Evolutionary conservation across 2,888 invertebrate species (phyloP), one percentile per base, ranked within the genome.

Genomic region (Deilephila porcellus): DNA sequence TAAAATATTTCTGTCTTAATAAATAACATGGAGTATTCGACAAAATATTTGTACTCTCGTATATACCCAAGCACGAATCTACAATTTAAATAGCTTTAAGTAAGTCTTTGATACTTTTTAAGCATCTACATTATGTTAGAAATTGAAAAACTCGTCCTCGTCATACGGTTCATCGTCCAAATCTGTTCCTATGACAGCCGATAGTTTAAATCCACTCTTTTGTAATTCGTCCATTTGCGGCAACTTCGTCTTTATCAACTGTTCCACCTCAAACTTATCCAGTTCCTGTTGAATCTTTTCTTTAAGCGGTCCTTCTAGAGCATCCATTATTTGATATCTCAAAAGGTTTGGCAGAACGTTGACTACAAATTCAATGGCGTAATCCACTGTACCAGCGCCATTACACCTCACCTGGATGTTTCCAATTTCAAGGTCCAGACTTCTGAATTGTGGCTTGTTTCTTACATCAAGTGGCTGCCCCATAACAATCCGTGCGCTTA

Each of bases 361-460:
- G 0, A 98, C 95, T 5, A 95, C 95, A 74, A 97, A 96, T 90
- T 98, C 98, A 76, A 98, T 93, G 0, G 97, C 85, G 84, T 98
- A 98, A 90, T 98, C 98, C 20, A 97, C 78, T 0, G 98, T 97
- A n/a, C 98, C 98, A 0, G 98, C 97, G 0, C 98, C 98, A 81
- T 98, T 96, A 81, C 97, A 97, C 32, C 98, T 95, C 25, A 98
- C 96, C 89, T 98, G 98, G 79, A 98, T 97, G 85, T 98, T 98
- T 4, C 98, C 98, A 77, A 98, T 88, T 87, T 97, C 97, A 72
- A 98, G 92, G 85, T 98, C 96, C 56, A 98, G 92, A 79, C 97
- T 96, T 80, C 97, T 96, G 62, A 98, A 95, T 77, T 95, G 91
- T 0, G 98, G 97, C 29, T 95, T 96, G 76, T 97, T 95, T 75